Evolutionary conservation across 2,797 vertebrate genomes (phyloP), one percentile per base, ranked within the genome.

Genomic region (Cuniculus paca): DNA sequence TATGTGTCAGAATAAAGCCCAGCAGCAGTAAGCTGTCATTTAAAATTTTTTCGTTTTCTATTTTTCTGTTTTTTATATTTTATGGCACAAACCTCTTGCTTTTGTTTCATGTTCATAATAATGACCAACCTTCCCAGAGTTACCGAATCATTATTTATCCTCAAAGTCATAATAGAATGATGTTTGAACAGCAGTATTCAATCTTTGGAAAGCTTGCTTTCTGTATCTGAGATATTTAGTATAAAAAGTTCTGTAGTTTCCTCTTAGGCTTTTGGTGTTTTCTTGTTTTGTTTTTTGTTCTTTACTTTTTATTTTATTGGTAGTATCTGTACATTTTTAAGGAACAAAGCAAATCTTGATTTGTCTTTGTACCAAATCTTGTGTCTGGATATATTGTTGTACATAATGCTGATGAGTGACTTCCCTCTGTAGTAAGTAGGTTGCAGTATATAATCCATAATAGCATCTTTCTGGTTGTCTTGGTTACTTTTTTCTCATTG

Each of bases 121-220:
- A 1, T 31, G 63, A 85, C 77, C 3, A 5, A 39, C 48, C n/a
- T 93, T 95, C 14, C n/a, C 39, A 79, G 10, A 65, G 7, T 94
- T 77, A n/a, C 10, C 42, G 12, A 28, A 80, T 90, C 19, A 50
- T 91, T 61, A 74, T 85, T 96, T 45, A 90, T 93, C 42, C 39
- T 92, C 74, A 54, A 48, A 68, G 60, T 74, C 39, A 12, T 31
- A 36, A 14, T 52, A 82, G 50, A 94, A 81, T n/a, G 36, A 39
- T 63, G 6, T 74, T 88, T 90, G 16, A 95, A 31, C 50, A 24
- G 65, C 19, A 36, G 8, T 65, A 28, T 58, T 86, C 24, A 31
- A 0, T 93, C 75, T 94, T 87, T 42, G 11, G 12, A 56, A 16
- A 52, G 1, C 22, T 91, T 70, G 6, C 11, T 20, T 74, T 93